Evolutionary conservation across 2,888 invertebrate genomes (phyloP).

Genomic region (Scaptomyza reducta): DNA sequence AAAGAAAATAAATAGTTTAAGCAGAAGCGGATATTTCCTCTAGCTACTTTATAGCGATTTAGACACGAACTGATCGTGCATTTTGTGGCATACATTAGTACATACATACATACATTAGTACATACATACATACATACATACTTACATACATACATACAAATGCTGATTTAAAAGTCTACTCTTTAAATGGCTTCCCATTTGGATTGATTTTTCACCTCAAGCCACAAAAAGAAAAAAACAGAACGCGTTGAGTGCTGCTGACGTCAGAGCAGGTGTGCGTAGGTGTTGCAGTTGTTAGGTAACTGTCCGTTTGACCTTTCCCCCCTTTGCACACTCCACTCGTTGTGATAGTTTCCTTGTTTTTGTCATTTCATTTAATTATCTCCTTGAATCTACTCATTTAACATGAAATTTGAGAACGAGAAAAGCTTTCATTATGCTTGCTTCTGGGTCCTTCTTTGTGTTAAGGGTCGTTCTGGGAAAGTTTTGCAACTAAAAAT

Average conservation of each 20-base stretch:
- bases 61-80: conserved; percentile 23
- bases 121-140: background rate
- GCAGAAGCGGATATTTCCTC: background rate
- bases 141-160: too few relatives aligned
- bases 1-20: conserved; percentile 4
- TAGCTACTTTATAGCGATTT: conserved; percentile 1
- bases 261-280: conserved; percentile 45
- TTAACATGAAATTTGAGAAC: too few relatives aligned
- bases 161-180: background rate
- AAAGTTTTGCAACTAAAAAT: too few relatives aligned
- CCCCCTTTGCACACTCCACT: conserved; percentile 26
- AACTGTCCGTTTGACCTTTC: conserved; percentile 38
- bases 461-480: too few relatives aligned
- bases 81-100: background rate
- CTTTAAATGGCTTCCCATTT: background rate
- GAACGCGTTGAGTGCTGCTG: conserved; percentile 23
- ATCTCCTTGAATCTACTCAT: conserved; percentile 28
- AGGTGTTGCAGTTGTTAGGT: conserved; percentile 24
- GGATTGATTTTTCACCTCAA: background rate
- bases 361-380: conserved; percentile 55
- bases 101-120: background rate
- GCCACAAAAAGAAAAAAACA: background rate
- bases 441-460: too few relatives aligned
- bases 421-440: too few relatives aligned
- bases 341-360: background rate